Evolutionary conservation across 2,888 invertebrate genomes (phyloP).

Genomic region (Stenoptilia bipunctidactyla): DNA sequence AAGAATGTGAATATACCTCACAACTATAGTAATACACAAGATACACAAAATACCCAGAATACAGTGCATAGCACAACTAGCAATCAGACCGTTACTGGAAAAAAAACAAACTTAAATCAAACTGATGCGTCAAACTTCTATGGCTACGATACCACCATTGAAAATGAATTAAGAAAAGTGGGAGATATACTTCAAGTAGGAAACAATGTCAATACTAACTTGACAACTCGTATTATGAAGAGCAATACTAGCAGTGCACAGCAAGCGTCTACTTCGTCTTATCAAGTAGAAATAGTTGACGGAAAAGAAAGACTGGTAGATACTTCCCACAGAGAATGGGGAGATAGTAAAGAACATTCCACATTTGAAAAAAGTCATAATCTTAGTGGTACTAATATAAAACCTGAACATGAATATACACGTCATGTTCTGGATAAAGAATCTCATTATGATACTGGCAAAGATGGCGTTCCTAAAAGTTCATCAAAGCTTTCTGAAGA

Average conservation of each 20-base stretch:
- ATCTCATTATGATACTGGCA: constrained; percentile 70
- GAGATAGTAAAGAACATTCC: constrained; percentile 59
- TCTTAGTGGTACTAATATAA: constrained; percentile 65
- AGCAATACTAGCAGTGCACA: constrained; percentile 70
- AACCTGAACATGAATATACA: constrained; percentile 69
- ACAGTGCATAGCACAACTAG: constrained; percentile 11
- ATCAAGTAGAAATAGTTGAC: constrained; percentile 74
- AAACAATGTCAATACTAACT: constrained; percentile 44
- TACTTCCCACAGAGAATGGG: constrained; percentile 71
- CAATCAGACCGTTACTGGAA: constrained; percentile 21
- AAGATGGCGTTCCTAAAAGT: constrained; percentile 64
- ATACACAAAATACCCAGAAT: not conserved
- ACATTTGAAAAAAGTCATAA: constrained; percentile 68
- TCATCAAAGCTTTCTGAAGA: constrained; percentile 48
- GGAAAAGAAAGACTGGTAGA: constrained; percentile 73
- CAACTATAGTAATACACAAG: not conserved
- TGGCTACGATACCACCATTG: constrained; percentile 54
- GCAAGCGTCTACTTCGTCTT: constrained; percentile 74
- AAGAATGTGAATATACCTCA: not conserved
- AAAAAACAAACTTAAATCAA: constrained; percentile 26
- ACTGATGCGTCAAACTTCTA: constrained; percentile 61
- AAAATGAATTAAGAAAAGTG: constrained; percentile 54
- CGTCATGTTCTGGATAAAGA: constrained; percentile 68
- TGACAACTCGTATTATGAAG: constrained; percentile 63
- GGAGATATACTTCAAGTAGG: constrained; percentile 52